These are phyloP conservation scores for Lampris incognitus DNA, from an alignment of 2,113 vertebrate genomes.

Conservation along the genomic window DNA sequence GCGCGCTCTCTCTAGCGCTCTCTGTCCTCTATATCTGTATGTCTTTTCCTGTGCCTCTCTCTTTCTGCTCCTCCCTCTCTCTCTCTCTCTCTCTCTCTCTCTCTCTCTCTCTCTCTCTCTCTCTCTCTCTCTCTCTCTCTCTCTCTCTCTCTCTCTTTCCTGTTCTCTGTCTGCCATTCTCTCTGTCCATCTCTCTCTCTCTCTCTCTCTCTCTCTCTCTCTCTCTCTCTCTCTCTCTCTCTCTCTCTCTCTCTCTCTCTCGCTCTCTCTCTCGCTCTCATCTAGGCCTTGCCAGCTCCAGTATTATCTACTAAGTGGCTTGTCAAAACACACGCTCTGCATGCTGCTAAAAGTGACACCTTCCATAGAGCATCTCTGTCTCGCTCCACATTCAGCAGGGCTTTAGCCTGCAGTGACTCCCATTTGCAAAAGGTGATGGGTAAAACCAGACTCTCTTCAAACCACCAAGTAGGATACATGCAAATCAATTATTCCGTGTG, in stretches of 20 bases:
- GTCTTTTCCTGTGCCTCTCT: too few relatives aligned
- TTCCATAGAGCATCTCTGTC: constrained; percentile 18
- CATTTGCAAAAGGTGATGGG: neutral
- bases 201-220: neutral
- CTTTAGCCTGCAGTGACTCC: neutral
- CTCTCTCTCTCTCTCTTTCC: too few relatives aligned
- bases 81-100: too few relatives aligned
- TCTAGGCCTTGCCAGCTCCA: neutral
- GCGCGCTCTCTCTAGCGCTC: too few relatives aligned
- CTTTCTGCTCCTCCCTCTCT: too few relatives aligned
- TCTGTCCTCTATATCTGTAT: neutral
- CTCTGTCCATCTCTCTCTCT: too few relatives aligned
- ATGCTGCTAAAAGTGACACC: constrained; percentile 9
- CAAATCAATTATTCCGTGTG: too few relatives aligned
- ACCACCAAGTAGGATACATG: too few relatives aligned
- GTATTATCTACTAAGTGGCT: constrained; percentile 27
- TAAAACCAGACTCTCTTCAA: neutral
- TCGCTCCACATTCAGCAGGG: constrained; percentile 24
- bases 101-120: too few relatives aligned
- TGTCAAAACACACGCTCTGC: constrained; percentile 35
- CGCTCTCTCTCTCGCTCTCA: neutral
- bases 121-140: too few relatives aligned
- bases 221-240: neutral
- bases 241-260: neutral
- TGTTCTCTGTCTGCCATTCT: too few relatives aligned